Percentiles rank a stretch among this genome's conserved stretches.
Evolutionary conservation across 2,113 vertebrate species (phyloP).

Genomic region (Neolamprologus modestus): DNA sequence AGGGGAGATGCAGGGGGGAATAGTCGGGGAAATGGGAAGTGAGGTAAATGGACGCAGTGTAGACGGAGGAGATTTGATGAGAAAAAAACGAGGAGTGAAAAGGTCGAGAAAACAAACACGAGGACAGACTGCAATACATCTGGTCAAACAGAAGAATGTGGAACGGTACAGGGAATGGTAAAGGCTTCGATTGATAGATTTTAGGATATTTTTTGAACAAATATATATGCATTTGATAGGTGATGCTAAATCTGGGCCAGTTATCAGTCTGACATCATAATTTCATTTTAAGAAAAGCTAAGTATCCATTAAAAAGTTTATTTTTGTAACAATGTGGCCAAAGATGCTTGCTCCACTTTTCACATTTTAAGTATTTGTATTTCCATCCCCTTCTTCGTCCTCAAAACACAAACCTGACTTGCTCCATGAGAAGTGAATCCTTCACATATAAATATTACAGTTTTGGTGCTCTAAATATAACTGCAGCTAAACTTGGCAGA

Average conservation of each 20-base stretch:
- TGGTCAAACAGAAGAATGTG: neutral
- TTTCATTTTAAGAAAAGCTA: neutral
- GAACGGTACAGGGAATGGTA: neutral
- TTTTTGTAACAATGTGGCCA: neutral
- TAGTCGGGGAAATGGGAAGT: neutral
- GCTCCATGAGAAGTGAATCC: neutral
- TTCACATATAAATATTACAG: neutral
- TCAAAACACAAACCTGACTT: neutral
- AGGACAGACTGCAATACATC: neutral
- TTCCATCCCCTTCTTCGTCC: rapidly evolving
- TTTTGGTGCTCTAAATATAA: neutral
- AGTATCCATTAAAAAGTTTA: neutral
- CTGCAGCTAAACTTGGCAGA: neutral
- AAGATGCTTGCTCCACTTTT: neutral
- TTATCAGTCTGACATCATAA: neutral
- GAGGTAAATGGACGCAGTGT: neutral
- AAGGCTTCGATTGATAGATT: neutral
- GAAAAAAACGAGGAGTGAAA: neutral
- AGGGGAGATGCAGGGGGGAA: constrained; percentile 28
- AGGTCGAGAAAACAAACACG: neutral
- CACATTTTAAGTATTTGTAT: neutral
- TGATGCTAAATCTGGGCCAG: neutral
- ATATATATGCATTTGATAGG: neutral
- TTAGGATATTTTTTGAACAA: neutral
- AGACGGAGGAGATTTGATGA: neutral